Conservation (phyloP, 2,888 invertebrate genomes). For the Nemoura dubitans region DNA sequence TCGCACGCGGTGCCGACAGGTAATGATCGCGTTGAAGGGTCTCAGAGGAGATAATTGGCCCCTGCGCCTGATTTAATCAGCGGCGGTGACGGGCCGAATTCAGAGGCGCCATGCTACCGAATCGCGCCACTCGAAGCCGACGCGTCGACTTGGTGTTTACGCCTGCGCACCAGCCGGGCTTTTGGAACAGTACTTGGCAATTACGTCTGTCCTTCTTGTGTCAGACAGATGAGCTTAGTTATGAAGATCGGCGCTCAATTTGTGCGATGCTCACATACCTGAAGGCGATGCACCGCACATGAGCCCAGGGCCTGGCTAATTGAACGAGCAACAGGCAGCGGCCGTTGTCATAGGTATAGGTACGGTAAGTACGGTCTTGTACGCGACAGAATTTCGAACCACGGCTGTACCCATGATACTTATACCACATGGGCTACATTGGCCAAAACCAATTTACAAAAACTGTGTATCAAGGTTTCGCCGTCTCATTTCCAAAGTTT, state of each 20-base stretch:
- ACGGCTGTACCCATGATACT: too few species aligned
- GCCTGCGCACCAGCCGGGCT: not conserved
- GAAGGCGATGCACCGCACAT: not conserved
- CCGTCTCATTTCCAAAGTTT: too few species aligned
- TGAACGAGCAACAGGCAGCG: not conserved
- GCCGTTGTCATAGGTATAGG: too few species aligned
- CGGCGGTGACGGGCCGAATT: slow-evolving; percentile 16
- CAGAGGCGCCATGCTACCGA: not conserved
- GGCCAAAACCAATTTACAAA: too few species aligned
- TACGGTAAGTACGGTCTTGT: too few species aligned
- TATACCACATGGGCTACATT: too few species aligned
- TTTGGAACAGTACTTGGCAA: not conserved
- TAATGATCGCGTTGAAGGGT: not conserved
- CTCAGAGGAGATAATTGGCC: slow-evolving; percentile 16
- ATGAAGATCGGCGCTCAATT: not conserved
- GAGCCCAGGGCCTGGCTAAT: not conserved
- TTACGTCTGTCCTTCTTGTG: not conserved
- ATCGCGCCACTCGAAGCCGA: too few species aligned
- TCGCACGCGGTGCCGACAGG: not conserved
- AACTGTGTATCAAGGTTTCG: too few species aligned
- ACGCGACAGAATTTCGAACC: too few species aligned
- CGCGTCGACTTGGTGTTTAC: not conserved
- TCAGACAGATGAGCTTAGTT: not conserved
- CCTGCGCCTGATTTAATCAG: slow-evolving; percentile 18
- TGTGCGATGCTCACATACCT: too few species aligned